Evolutionary conservation across 2,888 invertebrate genomes (phyloP).

Genomic region (Elmis aenea): DNA sequence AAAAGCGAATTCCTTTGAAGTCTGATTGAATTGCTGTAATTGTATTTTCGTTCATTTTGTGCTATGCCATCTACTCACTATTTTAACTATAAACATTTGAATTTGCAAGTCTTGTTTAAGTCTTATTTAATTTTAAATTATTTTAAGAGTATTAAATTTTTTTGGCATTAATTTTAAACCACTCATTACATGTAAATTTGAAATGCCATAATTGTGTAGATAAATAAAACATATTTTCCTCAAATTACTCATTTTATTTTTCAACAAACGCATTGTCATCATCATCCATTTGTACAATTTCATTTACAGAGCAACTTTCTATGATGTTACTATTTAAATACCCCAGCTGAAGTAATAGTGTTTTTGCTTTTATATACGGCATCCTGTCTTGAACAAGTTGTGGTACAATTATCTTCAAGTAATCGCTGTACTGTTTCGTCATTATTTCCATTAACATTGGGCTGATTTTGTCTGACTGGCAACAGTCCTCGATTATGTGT

Average conservation of each 20-base stretch:
- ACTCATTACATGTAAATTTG: no score
- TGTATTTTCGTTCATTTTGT: no score
- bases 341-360: background rate
- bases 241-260: no score
- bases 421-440: background rate
- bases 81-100: background rate
- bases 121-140: background rate
- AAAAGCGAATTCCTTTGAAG: no score
- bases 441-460: conserved; percentile 1
- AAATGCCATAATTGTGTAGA: no score
- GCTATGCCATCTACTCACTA: background rate
- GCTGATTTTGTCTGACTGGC: background rate
- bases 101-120: background rate
- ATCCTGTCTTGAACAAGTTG: conserved; percentile 2
- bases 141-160: no score
- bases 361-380: conserved; percentile 2
- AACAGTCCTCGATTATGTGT: conserved; percentile 5
- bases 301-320: background rate
- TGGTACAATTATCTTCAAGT: background rate
- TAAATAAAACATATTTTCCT: no score
- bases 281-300: no score
- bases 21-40: no score
- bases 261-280: no score
- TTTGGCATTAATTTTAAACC: no score
- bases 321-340: conserved; percentile 1